Percentiles rank a stretch among this genome's conserved stretches.
These are phyloP conservation scores for Lamellibrachia luymesi DNA, from an alignment of 1,140 invertebrate genomes.

Conservation along the genomic window DNA sequence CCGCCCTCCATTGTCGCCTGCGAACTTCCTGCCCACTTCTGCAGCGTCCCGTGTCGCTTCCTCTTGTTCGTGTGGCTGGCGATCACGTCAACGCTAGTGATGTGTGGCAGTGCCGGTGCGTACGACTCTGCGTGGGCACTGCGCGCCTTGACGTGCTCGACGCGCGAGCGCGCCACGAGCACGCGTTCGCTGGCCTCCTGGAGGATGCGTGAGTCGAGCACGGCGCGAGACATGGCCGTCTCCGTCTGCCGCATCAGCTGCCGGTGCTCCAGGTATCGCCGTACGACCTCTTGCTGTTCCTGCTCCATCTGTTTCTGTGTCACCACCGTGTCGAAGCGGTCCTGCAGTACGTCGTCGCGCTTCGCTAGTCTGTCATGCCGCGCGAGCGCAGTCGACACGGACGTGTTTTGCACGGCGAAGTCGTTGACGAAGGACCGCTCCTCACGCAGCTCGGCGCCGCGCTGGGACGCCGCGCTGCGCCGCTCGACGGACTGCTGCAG, in stretches of 20 bases:
- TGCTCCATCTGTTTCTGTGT: conserved; percentile 32
- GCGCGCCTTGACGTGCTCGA: conserved; percentile 44
- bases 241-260: conserved; percentile 52
- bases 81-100: background rate
- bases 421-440: conserved; percentile 47
- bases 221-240: conserved; percentile 41
- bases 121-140: conserved; percentile 14
- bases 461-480: conserved; percentile 34
- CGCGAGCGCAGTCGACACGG: conserved; percentile 52
- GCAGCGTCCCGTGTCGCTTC: background rate
- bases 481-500: conserved; percentile 38
- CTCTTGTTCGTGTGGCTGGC: background rate
- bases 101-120: background rate
- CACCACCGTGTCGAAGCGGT: conserved; percentile 34
- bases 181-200: conserved; percentile 49
- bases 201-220: conserved; percentile 46
- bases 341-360: conserved; percentile 36
- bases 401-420: conserved; percentile 54
- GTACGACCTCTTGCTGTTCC: conserved; percentile 48
- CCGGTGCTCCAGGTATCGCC: conserved; percentile 51
- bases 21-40: background rate
- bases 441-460: conserved; percentile 33
- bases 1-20: background rate
- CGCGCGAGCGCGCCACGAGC: conserved; percentile 41
- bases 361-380: conserved; percentile 47